Percentiles rank a stretch among this genome's conserved stretches.
These are phyloP conservation scores for Cynodonichthys magdalenae DNA, from an alignment of 2,797 vertebrate species.

Conservation along the genomic window DNA sequence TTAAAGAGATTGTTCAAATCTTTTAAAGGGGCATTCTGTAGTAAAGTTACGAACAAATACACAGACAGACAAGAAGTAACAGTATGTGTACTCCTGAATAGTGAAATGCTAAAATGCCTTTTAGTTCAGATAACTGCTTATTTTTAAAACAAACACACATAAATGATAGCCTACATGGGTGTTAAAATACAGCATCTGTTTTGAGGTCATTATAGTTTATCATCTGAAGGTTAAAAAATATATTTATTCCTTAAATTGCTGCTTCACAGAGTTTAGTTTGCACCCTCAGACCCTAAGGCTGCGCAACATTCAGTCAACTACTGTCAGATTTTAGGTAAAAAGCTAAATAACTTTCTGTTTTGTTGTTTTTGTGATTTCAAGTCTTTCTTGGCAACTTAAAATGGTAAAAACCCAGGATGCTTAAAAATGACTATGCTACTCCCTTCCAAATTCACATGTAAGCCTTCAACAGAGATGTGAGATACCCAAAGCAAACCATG, in stretches of 20 bases:
- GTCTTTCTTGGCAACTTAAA: conserved; percentile 32
- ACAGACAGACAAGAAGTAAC: no score
- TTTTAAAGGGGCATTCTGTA: no score
- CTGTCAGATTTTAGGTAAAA: conserved; percentile 17
- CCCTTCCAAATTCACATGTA: conserved; percentile 26
- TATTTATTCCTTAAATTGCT: neutral
- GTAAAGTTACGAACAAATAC: no score
- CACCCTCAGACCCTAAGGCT: conserved; percentile 2
- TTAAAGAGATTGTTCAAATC: neutral
- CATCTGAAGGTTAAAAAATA: no score
- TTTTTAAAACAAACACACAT: neutral
- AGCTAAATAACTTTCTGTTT: conserved; percentile 12
- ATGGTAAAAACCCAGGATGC: conserved; percentile 13
- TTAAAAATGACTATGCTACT: conserved; percentile 30
- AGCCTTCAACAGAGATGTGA: conserved; percentile 22
- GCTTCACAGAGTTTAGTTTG: conserved; percentile 3
- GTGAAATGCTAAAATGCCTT: no score
- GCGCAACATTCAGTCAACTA: conserved; percentile 6
- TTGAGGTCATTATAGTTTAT: no score
- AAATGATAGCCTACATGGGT: neutral
- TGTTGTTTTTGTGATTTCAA: conserved; percentile 12
- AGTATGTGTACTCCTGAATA: no score
- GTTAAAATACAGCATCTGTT: neutral
- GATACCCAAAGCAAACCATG: conserved; percentile 35
- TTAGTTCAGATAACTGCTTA: neutral